phyloP scores from a whole-genome alignment of 1,140 invertebrate species.

The Anadara kagoshimensis region DNA sequence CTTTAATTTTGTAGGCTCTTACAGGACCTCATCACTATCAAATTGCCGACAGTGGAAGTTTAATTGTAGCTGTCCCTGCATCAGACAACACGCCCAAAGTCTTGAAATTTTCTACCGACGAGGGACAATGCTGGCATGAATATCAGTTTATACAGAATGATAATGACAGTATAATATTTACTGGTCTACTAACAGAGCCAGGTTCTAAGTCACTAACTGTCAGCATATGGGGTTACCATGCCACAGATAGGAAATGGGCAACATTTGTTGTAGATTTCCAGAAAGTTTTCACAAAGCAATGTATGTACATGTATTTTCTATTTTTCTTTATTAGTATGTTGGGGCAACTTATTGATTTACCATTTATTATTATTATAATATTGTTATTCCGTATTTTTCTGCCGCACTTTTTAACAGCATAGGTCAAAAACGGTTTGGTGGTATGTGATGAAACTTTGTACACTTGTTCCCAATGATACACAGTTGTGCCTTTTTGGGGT shows the following conservation, averaged over 20 bases:
- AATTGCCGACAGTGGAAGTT: constrained; percentile 72
- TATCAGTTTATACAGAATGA: constrained; percentile 76
- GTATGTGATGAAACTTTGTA: too few relatives aligned
- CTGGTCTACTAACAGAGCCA: constrained; percentile 80
- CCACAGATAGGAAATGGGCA: constrained; percentile 61
- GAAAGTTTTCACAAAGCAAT: constrained; percentile 58
- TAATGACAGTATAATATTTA: constrained; percentile 87
- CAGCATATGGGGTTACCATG: constrained; percentile 84
- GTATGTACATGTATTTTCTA: constrained; percentile 32
- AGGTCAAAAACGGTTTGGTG: too few relatives aligned
- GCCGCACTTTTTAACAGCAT: too few relatives aligned
- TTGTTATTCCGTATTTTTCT: too few relatives aligned
- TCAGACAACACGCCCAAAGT: constrained; percentile 88
- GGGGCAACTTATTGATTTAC: too few relatives aligned
- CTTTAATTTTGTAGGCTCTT: constrained; percentile 57
- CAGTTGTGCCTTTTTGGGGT: too few relatives aligned
- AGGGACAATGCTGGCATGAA: constrained; percentile 70
- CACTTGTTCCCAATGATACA: too few relatives aligned
- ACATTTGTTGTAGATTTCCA: constrained; percentile 65
- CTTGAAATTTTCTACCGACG: constrained; percentile 71
- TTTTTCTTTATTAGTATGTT: too few relatives aligned
- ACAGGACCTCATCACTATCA: constrained; percentile 70
- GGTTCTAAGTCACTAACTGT: constrained; percentile 77
- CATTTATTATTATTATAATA: too few relatives aligned
- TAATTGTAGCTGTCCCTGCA: constrained; percentile 73